Evolutionary conservation across 2,888 invertebrate genomes (phyloP).

Genomic region (Serripes groenlandicus): DNA sequence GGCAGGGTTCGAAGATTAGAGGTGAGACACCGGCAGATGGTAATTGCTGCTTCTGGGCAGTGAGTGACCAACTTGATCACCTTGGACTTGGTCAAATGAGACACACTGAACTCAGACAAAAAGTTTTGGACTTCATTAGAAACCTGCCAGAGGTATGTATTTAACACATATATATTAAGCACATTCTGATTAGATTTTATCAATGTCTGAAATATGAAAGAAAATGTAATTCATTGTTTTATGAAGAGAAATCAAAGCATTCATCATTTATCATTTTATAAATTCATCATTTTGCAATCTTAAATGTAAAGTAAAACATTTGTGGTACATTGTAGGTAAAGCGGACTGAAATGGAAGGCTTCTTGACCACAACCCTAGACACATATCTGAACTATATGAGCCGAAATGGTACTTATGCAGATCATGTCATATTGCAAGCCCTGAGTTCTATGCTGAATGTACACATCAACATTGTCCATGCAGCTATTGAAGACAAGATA

Average conservation of each 20-base stretch:
- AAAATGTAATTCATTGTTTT: not conserved
- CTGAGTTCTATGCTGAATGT: not conserved
- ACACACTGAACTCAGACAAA: slow-evolving; percentile 34
- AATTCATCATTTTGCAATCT: not conserved
- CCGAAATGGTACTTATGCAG: not conserved
- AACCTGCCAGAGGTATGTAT: slow-evolving; percentile 30
- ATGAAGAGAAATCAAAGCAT: not conserved
- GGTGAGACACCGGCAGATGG: slow-evolving; percentile 47
- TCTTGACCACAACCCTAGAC: not conserved
- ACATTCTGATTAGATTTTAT: not conserved
- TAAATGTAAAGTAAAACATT: not conserved
- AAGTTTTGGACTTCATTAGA: slow-evolving; percentile 27
- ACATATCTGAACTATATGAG: not conserved
- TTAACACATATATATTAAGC: not conserved
- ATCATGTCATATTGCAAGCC: not conserved
- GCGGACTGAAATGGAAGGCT: not conserved
- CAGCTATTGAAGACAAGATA: no score
- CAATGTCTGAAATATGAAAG: not conserved
- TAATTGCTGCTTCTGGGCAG: slow-evolving; percentile 51
- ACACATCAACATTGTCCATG: not conserved
- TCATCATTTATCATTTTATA: not conserved
- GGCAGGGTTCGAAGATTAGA: slow-evolving; percentile 34
- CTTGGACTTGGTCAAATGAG: not conserved
- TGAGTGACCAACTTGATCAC: slow-evolving; percentile 44
- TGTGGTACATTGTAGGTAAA: not conserved